Evolutionary conservation across 2,113 vertebrate species (phyloP).

Genomic region (Diphyllodes magnificus): DNA sequence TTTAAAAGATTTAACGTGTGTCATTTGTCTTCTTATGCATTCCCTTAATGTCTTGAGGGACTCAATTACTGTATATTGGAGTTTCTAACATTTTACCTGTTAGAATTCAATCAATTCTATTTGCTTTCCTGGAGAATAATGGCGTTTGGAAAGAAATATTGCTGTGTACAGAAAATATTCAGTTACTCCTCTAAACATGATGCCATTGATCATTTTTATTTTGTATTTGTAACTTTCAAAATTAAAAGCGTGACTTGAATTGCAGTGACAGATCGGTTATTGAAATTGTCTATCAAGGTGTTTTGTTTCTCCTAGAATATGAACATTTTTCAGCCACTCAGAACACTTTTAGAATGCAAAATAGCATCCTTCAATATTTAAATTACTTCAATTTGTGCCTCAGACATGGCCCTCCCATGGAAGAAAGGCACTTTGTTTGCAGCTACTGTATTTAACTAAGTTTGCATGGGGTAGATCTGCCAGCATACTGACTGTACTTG

Average conservation of each 20-base stretch:
- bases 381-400: constrained; percentile 65
- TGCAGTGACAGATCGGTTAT: constrained; percentile 73
- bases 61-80: constrained; percentile 69
- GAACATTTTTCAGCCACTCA: constrained; percentile 60
- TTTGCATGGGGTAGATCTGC: constrained; percentile 66
- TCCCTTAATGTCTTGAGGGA: constrained; percentile 72
- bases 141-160: constrained; percentile 67
- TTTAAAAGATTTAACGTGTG: constrained; percentile 63
- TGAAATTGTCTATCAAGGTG: constrained; percentile 71
- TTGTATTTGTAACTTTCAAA: constrained; percentile 75
- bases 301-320: constrained; percentile 66
- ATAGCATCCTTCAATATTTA: constrained; percentile 50
- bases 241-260: constrained; percentile 80
- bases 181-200: constrained; percentile 72
- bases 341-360: constrained; percentile 63
- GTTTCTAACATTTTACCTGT: constrained; percentile 69
- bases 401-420: constrained; percentile 52
- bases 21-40: constrained; percentile 71
- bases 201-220: constrained; percentile 72
- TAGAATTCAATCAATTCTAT: constrained; percentile 61
- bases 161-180: constrained; percentile 65
- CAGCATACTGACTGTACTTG: constrained; percentile 60
- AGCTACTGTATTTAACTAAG: constrained; percentile 70
- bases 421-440: constrained; percentile 69
- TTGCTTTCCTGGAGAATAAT: constrained; percentile 72